Evolutionary conservation across 2,113 vertebrate species (phyloP).

Genomic region (Chionodraco myersi): DNA sequence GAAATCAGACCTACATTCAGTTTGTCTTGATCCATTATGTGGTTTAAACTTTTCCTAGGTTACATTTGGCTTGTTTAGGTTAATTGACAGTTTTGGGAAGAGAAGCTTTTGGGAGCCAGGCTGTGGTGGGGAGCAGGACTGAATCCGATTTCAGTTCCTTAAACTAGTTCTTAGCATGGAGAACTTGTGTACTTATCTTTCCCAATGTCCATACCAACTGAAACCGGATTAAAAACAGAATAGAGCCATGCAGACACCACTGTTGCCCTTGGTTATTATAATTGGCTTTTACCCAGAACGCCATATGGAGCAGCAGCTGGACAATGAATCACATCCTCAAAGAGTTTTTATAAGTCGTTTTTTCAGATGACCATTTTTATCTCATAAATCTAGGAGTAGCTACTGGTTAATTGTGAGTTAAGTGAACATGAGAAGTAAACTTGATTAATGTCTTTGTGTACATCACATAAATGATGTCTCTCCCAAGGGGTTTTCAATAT

Average conservation of each 20-base stretch:
- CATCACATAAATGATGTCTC: slow-evolving; percentile 15
- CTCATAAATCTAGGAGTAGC: not conserved
- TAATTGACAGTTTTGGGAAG: not conserved
- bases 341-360: too few species aligned
- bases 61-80: not conserved
- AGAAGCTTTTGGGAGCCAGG: not conserved
- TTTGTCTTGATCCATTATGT: not conserved
- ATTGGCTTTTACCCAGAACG: not conserved
- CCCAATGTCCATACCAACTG: not conserved
- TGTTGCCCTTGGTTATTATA: not conserved
- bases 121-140: not conserved
- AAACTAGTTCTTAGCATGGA: not conserved
- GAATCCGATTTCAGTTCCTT: not conserved
- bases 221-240: not conserved
- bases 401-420: not conserved
- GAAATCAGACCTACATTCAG: not conserved
- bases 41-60: not conserved
- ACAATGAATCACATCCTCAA: not conserved
- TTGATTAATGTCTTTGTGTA: slow-evolving; percentile 6
- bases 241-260: not conserved
- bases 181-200: not conserved
- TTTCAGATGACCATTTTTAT: slow-evolving; percentile 2
- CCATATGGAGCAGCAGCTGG: not conserved
- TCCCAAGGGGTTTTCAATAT: slow-evolving; percentile 34
- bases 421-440: not conserved